phyloP scores from a whole-genome alignment of 2,113 vertebrate species.

The Spea bombifrons region DNA sequence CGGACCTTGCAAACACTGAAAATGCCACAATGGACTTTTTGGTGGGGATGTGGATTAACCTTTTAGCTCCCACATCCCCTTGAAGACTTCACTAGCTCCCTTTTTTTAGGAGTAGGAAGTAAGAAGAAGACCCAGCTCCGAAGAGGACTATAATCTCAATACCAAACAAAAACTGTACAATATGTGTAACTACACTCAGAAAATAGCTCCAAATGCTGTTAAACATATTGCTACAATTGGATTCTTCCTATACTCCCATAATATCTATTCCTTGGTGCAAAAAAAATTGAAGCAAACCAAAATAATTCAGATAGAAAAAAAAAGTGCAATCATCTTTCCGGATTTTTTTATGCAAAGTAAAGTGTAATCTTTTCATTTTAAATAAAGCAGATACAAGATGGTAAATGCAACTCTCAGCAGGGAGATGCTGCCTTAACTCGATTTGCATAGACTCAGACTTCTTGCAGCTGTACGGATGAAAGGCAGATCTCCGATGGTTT shows the following conservation, averaged over 20 bases:
- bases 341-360: constrained; percentile 20
- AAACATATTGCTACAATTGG: constrained; percentile 11
- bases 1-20: too few relatives aligned
- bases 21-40: too few relatives aligned
- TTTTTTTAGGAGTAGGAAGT: too few relatives aligned
- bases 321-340: constrained; percentile 18
- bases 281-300: constrained; percentile 1
- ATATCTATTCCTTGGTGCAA: neutral
- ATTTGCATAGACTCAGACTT: constrained; percentile 40
- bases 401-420: constrained; percentile 34
- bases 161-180: constrained; percentile 34
- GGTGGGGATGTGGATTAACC: too few relatives aligned
- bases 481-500: constrained; percentile 19
- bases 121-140: too few relatives aligned
- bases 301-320: constrained; percentile 17
- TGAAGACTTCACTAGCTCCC: too few relatives aligned
- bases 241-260: neutral
- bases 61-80: too few relatives aligned
- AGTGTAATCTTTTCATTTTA: constrained; percentile 16
- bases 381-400: constrained; percentile 28
- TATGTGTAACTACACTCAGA: too few relatives aligned
- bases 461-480: constrained; percentile 38
- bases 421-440: constrained; percentile 17
- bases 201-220: constrained; percentile 53
- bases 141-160: neutral